phyloP scores from a whole-genome alignment of 2,797 vertebrate genomes.

The Garrulus glandarius region DNA sequence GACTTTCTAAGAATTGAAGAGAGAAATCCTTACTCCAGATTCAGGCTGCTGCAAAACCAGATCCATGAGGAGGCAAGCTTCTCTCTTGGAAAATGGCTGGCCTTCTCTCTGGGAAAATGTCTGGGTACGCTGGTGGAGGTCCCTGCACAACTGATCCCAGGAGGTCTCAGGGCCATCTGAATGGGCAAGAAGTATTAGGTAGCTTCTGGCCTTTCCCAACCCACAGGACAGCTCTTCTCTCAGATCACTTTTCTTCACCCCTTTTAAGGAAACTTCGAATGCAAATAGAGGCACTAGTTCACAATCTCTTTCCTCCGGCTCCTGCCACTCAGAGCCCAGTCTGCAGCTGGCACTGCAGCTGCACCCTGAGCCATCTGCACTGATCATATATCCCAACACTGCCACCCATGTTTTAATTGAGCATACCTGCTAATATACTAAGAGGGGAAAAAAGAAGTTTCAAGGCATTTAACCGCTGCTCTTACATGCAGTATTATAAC shows the following conservation, averaged over 20 bases:
- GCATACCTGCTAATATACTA: background rate
- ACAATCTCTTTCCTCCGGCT: background rate
- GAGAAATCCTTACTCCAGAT: background rate
- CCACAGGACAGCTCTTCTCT: background rate
- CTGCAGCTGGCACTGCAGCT: background rate
- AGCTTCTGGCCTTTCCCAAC: background rate
- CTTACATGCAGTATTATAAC: background rate
- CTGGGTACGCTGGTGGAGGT: background rate
- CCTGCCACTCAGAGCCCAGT: background rate
- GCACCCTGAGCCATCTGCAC: background rate
- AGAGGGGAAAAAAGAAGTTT: background rate
- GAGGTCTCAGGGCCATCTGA: background rate
- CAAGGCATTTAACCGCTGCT: background rate
- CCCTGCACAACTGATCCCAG: background rate
- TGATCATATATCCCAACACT: background rate
- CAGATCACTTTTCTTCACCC: background rate
- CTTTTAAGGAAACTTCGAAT: background rate
- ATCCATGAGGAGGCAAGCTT: rapidly evolving
- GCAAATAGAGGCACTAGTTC: background rate
- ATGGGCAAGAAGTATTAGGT: background rate
- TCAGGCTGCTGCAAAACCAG: background rate
- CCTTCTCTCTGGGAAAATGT: background rate
- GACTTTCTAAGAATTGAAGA: background rate
- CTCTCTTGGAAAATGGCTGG: background rate
- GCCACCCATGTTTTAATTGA: background rate